phyloP scores from a whole-genome alignment of 2,113 vertebrate genomes.

The Pseudopodoces humilis region DNA sequence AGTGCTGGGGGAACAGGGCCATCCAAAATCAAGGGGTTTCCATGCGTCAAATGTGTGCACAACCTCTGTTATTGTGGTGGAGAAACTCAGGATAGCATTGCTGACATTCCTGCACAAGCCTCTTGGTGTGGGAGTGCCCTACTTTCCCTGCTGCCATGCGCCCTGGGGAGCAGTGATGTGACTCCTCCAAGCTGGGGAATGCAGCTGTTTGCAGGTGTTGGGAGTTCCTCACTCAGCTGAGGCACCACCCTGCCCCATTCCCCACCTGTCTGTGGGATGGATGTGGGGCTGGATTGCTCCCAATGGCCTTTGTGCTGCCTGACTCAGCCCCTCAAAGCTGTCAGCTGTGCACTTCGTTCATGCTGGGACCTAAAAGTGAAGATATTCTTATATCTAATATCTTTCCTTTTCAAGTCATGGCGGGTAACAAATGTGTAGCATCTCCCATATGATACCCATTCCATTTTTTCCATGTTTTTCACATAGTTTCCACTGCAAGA shows the following conservation, averaged over 20 bases:
- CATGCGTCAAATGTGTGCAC: rapidly evolving
- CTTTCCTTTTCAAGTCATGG: neutral
- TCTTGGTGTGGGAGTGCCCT: neutral
- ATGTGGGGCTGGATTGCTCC: neutral
- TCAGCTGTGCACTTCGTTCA: rapidly evolving
- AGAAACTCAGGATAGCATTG: neutral
- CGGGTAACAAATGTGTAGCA: neutral
- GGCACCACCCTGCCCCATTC: neutral
- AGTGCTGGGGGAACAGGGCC: rapidly evolving
- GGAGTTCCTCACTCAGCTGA: neutral
- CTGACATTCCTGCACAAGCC: neutral
- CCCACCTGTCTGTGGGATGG: neutral
- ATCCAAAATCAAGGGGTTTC: neutral
- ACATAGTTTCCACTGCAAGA: neutral
- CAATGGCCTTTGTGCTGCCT: rapidly evolving
- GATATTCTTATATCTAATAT: too few relatives aligned
- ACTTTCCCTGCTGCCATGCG: neutral
- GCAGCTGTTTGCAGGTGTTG: neutral
- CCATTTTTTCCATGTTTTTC: neutral
- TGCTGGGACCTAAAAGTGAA: neutral
- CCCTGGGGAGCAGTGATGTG: neutral
- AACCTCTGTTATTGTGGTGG: neutral
- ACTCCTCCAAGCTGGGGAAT: neutral
- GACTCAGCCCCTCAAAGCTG: neutral
- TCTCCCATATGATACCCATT: neutral